Conservation (phyloP, 1,140 invertebrate species). For the Fopius arisanus region DNA sequence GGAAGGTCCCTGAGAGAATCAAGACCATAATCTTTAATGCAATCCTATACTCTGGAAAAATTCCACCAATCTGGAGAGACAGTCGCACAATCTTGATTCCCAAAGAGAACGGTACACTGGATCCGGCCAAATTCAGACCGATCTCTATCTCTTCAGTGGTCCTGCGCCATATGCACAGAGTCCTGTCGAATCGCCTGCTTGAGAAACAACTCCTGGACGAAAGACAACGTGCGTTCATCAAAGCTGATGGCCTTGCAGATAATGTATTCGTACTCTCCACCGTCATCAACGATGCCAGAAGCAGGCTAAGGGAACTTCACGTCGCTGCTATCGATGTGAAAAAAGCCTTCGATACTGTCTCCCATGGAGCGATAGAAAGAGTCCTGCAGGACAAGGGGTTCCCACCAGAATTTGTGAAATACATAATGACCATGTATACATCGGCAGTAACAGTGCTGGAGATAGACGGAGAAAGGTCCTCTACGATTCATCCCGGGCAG, state of each 20-base stretch:
- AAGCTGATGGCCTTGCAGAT: constrained; percentile 16
- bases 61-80: constrained; percentile 7
- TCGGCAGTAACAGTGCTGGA: neutral
- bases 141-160: constrained; percentile 33
- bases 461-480: neutral
- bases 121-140: constrained; percentile 19
- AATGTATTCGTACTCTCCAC: neutral
- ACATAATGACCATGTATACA: neutral
- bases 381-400: neutral
- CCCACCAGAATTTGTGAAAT: neutral
- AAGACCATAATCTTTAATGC: constrained; percentile 16
- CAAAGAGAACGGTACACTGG: constrained; percentile 12
- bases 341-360: constrained; percentile 56
- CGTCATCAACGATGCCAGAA: neutral
- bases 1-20: neutral
- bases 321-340: constrained; percentile 30
- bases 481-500: neutral
- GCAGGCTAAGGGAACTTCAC: constrained; percentile 9
- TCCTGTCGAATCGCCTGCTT: constrained; percentile 11
- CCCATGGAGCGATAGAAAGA: neutral
- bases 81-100: constrained; percentile 28
- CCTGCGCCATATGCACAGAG: constrained; percentile 18
- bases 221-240: constrained; percentile 23
- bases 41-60: neutral
- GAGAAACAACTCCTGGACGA: neutral